These are phyloP conservation scores for Palythoa heliodiscus DNA, from an alignment of 92 coral and sea anemone genomes.

Conservation along the genomic window DNA sequence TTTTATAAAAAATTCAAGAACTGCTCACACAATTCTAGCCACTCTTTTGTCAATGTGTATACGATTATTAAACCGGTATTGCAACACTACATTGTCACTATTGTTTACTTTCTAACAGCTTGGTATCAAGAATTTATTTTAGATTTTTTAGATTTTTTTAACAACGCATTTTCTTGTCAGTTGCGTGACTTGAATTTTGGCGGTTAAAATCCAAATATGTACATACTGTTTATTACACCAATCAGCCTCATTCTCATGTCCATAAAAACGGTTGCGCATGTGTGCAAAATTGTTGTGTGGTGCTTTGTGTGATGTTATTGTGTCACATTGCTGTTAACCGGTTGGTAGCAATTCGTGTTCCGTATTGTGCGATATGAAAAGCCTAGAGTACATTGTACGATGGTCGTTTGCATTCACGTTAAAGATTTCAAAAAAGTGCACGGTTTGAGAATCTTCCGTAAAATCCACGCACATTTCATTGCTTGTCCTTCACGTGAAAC, in stretches of 20 bases:
- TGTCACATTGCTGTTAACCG: constrained; percentile 31
- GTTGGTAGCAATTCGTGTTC: background rate
- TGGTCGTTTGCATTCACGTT: constrained; percentile 89
- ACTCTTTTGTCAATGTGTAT: too few relatives aligned
- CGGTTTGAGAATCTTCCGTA: constrained; percentile 86
- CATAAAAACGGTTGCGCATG: background rate
- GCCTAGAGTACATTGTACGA: constrained; percentile 45
- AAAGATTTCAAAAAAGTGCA: constrained; percentile 84
- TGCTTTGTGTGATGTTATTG: constrained; percentile 37
- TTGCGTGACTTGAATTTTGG: constrained; percentile 26
- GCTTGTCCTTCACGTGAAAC: constrained; percentile 87
- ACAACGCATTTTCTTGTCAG: background rate
- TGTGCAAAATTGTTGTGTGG: background rate
- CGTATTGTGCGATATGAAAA: constrained; percentile 35
- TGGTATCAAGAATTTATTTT: background rate
- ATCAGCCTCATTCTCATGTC: constrained; percentile 41
- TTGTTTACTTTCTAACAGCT: background rate
- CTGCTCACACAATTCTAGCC: too few relatives aligned
- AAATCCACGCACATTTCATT: constrained; percentile 88
- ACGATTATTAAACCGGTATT: too few relatives aligned
- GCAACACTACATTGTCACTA: too few relatives aligned
- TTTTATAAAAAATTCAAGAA: too few relatives aligned
- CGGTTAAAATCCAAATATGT: constrained; percentile 33
- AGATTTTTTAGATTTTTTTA: background rate
- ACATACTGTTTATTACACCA: constrained; percentile 23